These are phyloP conservation scores for Rhogogaster chlorosoma DNA, from an alignment of 2,888 invertebrate species.

Conservation along the genomic window DNA sequence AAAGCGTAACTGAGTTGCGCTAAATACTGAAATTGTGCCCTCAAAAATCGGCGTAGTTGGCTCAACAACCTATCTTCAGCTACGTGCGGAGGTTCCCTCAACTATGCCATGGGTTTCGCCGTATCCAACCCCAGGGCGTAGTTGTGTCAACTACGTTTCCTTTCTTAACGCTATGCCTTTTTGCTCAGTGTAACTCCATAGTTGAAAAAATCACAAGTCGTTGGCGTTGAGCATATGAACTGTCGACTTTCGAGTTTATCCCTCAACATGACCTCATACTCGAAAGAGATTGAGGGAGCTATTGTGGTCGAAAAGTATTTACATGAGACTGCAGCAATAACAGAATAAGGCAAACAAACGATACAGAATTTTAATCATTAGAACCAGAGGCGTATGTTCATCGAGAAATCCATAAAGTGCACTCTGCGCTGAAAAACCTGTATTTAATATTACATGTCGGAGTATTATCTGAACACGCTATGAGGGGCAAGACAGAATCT, in stretches of 20 bases:
- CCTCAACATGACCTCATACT: neutral
- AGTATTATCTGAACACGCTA: neutral
- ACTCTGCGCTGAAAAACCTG: neutral
- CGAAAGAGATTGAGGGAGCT: neutral
- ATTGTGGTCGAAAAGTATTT: neutral
- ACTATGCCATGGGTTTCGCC: no score
- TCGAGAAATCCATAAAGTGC: neutral
- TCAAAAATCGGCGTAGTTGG: no score
- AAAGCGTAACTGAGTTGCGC: no score
- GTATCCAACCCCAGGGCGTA: no score
- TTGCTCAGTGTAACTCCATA: no score
- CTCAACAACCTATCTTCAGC: no score
- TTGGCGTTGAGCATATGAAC: conserved; percentile 16
- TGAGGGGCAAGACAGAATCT: neutral
- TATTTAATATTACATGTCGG: neutral
- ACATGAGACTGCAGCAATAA: conserved; percentile 15
- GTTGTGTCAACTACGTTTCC: no score
- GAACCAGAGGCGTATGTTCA: neutral
- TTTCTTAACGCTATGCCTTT: no score
- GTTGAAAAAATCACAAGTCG: no score
- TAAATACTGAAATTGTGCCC: no score
- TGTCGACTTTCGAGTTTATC: neutral
- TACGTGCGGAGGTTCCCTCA: no score
- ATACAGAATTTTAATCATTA: conserved; percentile 5
- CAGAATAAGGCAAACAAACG: conserved; percentile 20